Base-by-base conservation (phyloP, 2,113 vertebrate species). In the Esox niger region DNA sequence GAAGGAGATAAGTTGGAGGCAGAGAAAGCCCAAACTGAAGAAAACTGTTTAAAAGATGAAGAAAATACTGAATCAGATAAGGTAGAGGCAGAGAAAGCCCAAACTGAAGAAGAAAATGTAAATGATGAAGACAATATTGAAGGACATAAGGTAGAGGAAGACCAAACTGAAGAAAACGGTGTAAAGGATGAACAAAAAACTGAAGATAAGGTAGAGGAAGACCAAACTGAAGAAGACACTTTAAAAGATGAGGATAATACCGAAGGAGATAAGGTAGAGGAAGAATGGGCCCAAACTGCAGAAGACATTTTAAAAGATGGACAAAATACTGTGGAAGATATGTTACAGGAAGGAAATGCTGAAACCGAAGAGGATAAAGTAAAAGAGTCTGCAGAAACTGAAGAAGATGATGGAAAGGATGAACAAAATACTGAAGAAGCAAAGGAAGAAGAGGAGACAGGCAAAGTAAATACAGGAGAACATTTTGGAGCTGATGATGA, bases 221-320 rank as follows among this genome's bases (percentile, higher is more conserved):
- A 71, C 55, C 64, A 70, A 27, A 63, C 26, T 21, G 61, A 71
- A 35, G 59, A n/a, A 15, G 75, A 72, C 30, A 9, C 47, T 0
- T 10, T 13, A 3, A 65, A 64, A 38, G 64, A 63, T 29, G n/a
- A 17, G 7, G 29, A 72, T 17, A 25, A 23, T 0, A 33, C 64
- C 46, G 65, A 43, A 33, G 20, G 60, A 27, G 56, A 29, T 65
- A 6, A 70, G 27, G 46, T 15, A 20, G 68, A 73, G 49, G 57
- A 75, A 49, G n/a, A 62, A 27, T 59, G n/a, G 20, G 27, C 71
- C 55, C 64, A 70, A 27, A 63, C 26, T 21, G 61, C 69, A 35
- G 59, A n/a, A 15, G 75, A 72, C 30, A 9, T 47, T 0, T 10
- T 13, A 3, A 65, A 64, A 38, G 64, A 63, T 29, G n/a, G 17